These are phyloP conservation scores for Neocrepidodera transversa DNA, from an alignment of 2,888 invertebrate genomes.

Conservation along the genomic window DNA sequence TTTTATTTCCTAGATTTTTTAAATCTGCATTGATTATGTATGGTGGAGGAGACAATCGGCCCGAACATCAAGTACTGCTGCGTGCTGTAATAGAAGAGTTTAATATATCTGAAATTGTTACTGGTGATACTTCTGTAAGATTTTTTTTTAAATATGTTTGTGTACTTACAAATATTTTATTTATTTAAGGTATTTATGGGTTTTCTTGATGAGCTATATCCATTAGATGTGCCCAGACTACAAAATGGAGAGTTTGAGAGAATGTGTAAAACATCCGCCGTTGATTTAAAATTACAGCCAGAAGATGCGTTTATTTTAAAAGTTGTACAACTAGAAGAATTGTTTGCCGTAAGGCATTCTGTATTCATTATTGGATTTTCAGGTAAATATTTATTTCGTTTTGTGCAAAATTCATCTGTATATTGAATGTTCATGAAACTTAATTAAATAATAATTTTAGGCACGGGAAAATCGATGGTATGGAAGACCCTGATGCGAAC, in stretches of 20 bases:
- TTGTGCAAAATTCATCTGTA: too few species aligned
- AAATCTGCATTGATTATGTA: slow-evolving; percentile 96
- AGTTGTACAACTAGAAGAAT: slow-evolving; percentile 89
- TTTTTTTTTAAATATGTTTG: too few species aligned
- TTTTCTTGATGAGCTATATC: slow-evolving; percentile 90
- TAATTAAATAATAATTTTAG: too few species aligned
- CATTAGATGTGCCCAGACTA: slow-evolving; percentile 90
- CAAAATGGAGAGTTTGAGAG: slow-evolving; percentile 85
- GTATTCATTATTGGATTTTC: slow-evolving; percentile 77
- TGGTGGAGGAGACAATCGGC: slow-evolving; percentile 80
- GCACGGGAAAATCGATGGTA: slow-evolving; percentile 91
- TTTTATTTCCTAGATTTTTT: slow-evolving; percentile 94
- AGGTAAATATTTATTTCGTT: slow-evolving; percentile 64
- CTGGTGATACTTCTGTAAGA: slow-evolving; percentile 80
- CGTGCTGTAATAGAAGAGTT: slow-evolving; percentile 91
- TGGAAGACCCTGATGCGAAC: slow-evolving; percentile 91
- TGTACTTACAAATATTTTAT: too few species aligned
- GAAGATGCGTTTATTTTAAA: slow-evolving; percentile 89
- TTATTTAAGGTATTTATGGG: slow-evolving; percentile 78
- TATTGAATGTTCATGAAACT: too few species aligned
- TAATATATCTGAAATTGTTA: slow-evolving; percentile 92
- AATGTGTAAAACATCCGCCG: slow-evolving; percentile 75
- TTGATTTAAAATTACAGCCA: slow-evolving; percentile 86
- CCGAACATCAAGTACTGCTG: slow-evolving; percentile 95
- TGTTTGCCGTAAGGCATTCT: slow-evolving; percentile 93